phyloP scores from a whole-genome alignment of 2,888 invertebrate species.

The Chironomus riparius region DNA sequence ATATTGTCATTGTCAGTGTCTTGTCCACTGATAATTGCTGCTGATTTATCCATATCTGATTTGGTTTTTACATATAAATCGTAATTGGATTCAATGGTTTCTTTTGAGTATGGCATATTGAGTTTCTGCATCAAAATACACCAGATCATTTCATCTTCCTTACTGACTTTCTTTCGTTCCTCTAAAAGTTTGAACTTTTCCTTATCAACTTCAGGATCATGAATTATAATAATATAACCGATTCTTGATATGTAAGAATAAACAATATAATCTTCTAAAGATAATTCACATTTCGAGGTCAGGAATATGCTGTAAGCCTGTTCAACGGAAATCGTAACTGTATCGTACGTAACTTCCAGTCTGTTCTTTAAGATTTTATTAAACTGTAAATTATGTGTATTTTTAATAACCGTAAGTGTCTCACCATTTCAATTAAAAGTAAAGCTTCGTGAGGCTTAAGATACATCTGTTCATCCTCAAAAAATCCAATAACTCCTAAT shows the following conservation, averaged over 20 bases:
- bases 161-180: background rate
- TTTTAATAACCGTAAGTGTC: background rate
- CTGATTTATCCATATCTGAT: background rate
- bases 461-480: background rate
- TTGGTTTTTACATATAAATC: background rate
- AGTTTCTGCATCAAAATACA: background rate
- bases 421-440: conserved; percentile 1
- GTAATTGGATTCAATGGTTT: background rate
- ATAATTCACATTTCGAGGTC: background rate
- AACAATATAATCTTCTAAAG: background rate
- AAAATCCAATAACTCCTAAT: background rate
- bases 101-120: background rate
- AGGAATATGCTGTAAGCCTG: conserved; percentile 6
- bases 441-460: conserved; percentile 4
- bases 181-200: background rate
- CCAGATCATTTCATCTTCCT: conserved; percentile 17
- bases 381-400: background rate
- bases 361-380: background rate
- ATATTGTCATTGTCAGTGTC: background rate
- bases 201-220: background rate
- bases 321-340: background rate
- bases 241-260: background rate
- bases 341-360: background rate
- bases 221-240: background rate
- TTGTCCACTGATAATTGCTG: background rate